Evolutionary conservation across 2,113 vertebrate species (phyloP).

Genomic region (Phocoena sinus): DNA sequence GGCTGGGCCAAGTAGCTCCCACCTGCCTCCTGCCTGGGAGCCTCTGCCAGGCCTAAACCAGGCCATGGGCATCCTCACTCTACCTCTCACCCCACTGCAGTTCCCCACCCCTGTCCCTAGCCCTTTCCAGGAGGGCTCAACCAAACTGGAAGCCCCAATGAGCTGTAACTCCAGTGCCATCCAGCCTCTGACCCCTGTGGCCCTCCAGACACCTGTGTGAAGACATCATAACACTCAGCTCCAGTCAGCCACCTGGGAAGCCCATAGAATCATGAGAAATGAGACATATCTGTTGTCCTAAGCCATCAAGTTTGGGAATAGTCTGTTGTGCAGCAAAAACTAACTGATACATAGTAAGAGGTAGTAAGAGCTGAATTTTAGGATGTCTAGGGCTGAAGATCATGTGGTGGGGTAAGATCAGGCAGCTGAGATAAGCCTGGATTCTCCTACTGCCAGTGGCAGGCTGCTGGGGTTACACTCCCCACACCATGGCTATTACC

Average conservation of each 20-base stretch:
- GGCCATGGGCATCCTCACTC: not conserved
- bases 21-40: not conserved
- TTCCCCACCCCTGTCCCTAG: not conserved
- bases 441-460: not conserved
- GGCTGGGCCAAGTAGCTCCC: not conserved
- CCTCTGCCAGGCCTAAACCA: too few species aligned
- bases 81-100: not conserved
- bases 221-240: too few species aligned
- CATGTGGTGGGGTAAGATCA: not conserved
- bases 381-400: not conserved
- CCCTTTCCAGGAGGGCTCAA: not conserved
- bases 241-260: not conserved
- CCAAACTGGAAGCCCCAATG: not conserved
- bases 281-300: not conserved
- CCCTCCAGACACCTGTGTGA: not conserved
- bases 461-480: not conserved
- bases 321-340: not conserved
- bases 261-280: not conserved
- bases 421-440: not conserved
- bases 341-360: not conserved
- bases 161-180: too few species aligned
- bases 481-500: fast-evolving
- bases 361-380: not conserved
- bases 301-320: not conserved
- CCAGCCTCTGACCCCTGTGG: not conserved